Evolutionary conservation across 2,797 vertebrate species (phyloP).

Genomic region (Paramormyrops hopkinsi): DNA sequence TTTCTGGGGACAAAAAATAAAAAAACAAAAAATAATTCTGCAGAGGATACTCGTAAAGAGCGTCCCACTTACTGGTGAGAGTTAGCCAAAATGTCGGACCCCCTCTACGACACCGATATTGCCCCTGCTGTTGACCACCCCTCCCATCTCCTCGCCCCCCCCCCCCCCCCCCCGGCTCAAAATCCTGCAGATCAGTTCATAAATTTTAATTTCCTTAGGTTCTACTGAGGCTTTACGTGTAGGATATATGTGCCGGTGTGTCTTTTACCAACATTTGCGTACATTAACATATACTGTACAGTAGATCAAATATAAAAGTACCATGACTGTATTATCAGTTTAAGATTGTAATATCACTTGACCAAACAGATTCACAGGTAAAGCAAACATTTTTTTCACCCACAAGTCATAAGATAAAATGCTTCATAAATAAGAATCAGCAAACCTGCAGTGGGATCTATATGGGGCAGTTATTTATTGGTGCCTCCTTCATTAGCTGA

Average conservation of each 20-base stretch:
- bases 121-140: not conserved
- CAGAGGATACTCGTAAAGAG: not conserved
- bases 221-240: not conserved
- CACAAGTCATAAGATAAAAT: not conserved
- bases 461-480: not conserved
- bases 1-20: not conserved
- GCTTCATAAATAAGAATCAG: not conserved
- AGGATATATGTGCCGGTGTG: not conserved
- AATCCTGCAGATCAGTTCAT: not conserved
- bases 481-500: not conserved
- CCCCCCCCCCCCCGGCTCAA: no score
- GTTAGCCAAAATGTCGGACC: constrained; percentile 18
- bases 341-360: not conserved
- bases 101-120: constrained; percentile 28
- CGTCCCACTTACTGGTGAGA: constrained; percentile 31
- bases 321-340: not conserved
- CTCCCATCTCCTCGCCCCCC: not conserved
- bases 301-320: not conserved
- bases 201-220: not conserved
- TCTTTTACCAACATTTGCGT: not conserved
- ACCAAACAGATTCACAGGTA: not conserved
- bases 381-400: not conserved
- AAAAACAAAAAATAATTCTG: not conserved
- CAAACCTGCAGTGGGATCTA: not conserved
- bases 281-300: not conserved